Evolutionary conservation across 2,888 invertebrate genomes (phyloP).

Genomic region (Diaprepes abbreviatus): DNA sequence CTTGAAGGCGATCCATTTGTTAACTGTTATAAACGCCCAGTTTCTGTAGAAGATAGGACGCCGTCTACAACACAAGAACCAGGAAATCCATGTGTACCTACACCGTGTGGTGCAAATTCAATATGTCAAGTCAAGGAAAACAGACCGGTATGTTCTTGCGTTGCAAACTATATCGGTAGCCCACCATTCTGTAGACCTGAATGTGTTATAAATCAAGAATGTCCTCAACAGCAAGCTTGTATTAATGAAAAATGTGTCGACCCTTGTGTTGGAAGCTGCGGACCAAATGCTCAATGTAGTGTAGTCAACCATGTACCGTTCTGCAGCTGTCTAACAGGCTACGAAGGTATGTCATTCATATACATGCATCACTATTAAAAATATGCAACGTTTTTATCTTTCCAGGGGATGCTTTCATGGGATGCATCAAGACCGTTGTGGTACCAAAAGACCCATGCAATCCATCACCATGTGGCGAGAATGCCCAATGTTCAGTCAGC

Average conservation of each 20-base stretch:
- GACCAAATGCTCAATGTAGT: constrained; percentile 83
- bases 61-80: constrained; percentile 51
- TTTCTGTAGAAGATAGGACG: constrained; percentile 69
- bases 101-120: constrained; percentile 82
- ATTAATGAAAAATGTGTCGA: constrained; percentile 85
- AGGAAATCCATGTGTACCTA: constrained; percentile 75
- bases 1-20: constrained; percentile 87
- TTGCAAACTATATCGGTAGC: constrained; percentile 83
- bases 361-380: no score
- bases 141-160: constrained; percentile 85
- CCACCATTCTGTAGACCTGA: constrained; percentile 88
- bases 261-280: constrained; percentile 85
- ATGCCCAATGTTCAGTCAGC: constrained; percentile 81
- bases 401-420: constrained; percentile 82
- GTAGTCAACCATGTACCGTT: constrained; percentile 86
- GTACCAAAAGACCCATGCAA: constrained; percentile 75
- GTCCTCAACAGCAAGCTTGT: constrained; percentile 83
- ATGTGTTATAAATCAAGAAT: constrained; percentile 87
- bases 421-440: constrained; percentile 74
- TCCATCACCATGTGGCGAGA: constrained; percentile 87
- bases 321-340: constrained; percentile 83
- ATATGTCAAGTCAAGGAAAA: constrained; percentile 85
- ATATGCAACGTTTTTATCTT: neutral
- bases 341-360: constrained; percentile 68
- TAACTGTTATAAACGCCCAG: constrained; percentile 71